phyloP scores from a whole-genome alignment of 2,113 vertebrate genomes.

The Haemorhous mexicanus region DNA sequence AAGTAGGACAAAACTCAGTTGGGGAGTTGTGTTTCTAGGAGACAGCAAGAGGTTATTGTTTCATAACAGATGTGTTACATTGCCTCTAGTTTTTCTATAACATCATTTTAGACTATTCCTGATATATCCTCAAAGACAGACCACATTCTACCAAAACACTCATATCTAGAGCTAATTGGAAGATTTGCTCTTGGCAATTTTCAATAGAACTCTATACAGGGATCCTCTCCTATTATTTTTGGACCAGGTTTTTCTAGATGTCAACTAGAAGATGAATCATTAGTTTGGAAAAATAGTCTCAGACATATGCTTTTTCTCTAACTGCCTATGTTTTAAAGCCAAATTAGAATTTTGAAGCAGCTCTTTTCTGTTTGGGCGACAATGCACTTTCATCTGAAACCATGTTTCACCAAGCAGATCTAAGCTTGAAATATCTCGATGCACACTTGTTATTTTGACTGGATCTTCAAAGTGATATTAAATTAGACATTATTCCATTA shows the following conservation, averaged over 20 bases:
- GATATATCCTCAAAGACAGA: background rate
- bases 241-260: background rate
- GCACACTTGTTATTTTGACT: background rate
- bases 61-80: background rate
- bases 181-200: background rate
- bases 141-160: background rate
- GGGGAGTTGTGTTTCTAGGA: constrained; percentile 2
- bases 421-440: background rate
- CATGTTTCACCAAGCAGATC: background rate
- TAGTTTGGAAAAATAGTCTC: background rate
- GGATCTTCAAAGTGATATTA: background rate
- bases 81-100: background rate
- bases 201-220: background rate
- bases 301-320: background rate
- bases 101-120: background rate
- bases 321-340: background rate
- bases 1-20: background rate
- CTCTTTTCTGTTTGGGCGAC: background rate
- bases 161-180: background rate
- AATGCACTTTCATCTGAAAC: background rate
- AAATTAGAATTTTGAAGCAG: background rate
- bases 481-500: background rate
- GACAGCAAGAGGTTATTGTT: background rate
- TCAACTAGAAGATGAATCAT: background rate
- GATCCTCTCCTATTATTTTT: background rate